phyloP scores from a whole-genome alignment of 2,797 vertebrate species.

The Melanotaenia parkinsoni region DNA sequence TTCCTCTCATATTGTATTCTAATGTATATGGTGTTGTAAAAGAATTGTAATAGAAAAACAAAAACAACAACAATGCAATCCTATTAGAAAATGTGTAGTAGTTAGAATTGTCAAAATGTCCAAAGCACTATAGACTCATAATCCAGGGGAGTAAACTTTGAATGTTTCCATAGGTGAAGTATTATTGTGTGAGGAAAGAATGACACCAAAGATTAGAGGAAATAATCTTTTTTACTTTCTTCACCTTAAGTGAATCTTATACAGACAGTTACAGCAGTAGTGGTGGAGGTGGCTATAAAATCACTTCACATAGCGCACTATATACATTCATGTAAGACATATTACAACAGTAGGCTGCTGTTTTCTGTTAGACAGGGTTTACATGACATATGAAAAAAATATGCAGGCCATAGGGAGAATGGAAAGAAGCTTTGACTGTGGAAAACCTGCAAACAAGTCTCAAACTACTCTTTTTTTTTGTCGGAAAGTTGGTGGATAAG shows the following conservation, averaged over 20 bases:
- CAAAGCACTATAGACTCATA: neutral
- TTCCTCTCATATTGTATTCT: conserved; percentile 26
- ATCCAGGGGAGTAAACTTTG: neutral
- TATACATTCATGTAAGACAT: no score
- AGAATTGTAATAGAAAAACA: neutral
- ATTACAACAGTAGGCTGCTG: neutral
- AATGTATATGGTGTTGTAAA: neutral
- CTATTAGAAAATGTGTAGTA: neutral
- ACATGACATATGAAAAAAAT: neutral
- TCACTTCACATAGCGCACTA: no score
- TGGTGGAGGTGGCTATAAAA: no score
- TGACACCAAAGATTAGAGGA: no score
- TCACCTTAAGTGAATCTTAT: no score
- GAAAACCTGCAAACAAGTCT: neutral
- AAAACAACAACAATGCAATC: neutral
- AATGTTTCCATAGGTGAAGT: no score
- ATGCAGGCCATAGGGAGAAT: neutral
- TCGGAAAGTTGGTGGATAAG: neutral
- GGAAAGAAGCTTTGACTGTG: neutral
- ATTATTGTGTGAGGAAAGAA: no score
- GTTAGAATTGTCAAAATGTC: neutral
- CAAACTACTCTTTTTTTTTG: neutral
- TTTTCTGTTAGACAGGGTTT: neutral
- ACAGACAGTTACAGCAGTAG: no score
- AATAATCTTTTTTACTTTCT: no score